A percentile compares a stretch with the other conserved stretches of the same genome.
phyloP scores from a whole-genome alignment of 2,888 invertebrate species.

The Clusia tigrina region DNA sequence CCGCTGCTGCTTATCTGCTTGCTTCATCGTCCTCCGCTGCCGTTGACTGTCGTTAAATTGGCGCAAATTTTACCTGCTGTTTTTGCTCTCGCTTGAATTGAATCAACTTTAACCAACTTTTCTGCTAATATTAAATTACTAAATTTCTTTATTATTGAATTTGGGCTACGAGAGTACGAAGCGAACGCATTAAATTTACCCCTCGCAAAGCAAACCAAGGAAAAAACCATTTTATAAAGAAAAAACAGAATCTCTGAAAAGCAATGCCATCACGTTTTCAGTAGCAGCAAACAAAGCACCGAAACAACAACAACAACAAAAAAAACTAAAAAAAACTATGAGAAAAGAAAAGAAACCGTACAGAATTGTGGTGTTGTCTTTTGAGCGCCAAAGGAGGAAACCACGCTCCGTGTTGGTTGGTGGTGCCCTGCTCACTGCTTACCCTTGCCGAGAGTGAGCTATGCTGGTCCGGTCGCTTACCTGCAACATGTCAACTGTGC shows the following conservation, averaged over 20 bases:
- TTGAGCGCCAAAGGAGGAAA: background rate
- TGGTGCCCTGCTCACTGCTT: background rate
- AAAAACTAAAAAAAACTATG: background rate
- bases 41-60: conserved; percentile 21
- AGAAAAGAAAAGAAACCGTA: background rate
- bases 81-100: background rate
- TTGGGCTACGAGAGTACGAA: background rate
- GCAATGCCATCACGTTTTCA: conserved; percentile 15
- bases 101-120: background rate
- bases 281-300: too few relatives aligned
- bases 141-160: conserved; percentile 20
- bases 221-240: background rate
- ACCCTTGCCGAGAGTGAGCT: conserved; percentile 2
- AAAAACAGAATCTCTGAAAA: background rate
- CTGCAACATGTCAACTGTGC: background rate
- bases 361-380: background rate
- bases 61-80: conserved; percentile 20
- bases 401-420: background rate
- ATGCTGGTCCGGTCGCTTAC: too few relatives aligned
- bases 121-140: conserved; percentile 27
- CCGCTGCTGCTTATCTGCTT: conserved; percentile 15
- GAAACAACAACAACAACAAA: too few relatives aligned
- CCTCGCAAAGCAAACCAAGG: background rate
- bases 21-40: conserved; percentile 3
- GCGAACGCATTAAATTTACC: background rate